phyloP scores from a whole-genome alignment of 2,797 vertebrate genomes.

The Falco rusticolus region DNA sequence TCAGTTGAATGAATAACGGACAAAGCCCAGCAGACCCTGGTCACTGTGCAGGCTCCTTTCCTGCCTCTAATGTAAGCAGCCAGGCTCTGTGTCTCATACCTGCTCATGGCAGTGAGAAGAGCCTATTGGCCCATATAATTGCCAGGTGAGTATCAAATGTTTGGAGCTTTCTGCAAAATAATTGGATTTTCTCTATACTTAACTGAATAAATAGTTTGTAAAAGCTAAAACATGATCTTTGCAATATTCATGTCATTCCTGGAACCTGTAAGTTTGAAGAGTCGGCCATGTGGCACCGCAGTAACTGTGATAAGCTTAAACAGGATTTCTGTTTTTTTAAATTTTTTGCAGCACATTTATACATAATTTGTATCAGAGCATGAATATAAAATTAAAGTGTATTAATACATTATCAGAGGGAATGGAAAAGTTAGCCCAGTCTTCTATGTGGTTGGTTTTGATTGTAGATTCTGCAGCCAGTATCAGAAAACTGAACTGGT shows the following conservation, averaged over 20 bases:
- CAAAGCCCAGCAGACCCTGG: not conserved
- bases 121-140: slow-evolving; percentile 55
- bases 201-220: not conserved
- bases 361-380: not conserved
- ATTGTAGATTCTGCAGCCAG: not conserved
- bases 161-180: slow-evolving; percentile 36
- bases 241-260: not conserved
- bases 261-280: not conserved
- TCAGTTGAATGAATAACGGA: not conserved
- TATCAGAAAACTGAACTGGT: not conserved
- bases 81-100: not conserved
- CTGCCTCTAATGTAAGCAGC: not conserved
- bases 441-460: not conserved
- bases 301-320: not conserved
- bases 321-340: not conserved
- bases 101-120: slow-evolving; percentile 47
- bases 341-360: not conserved
- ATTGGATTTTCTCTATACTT: slow-evolving; percentile 29
- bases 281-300: not conserved
- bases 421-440: not conserved
- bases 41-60: not conserved
- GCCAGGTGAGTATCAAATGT: slow-evolving; percentile 72
- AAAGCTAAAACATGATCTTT: not conserved
- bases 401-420: not conserved
- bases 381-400: not conserved